Conservation (phyloP, 2,113 vertebrate genomes). For the Oplegnathus fasciatus region DNA sequence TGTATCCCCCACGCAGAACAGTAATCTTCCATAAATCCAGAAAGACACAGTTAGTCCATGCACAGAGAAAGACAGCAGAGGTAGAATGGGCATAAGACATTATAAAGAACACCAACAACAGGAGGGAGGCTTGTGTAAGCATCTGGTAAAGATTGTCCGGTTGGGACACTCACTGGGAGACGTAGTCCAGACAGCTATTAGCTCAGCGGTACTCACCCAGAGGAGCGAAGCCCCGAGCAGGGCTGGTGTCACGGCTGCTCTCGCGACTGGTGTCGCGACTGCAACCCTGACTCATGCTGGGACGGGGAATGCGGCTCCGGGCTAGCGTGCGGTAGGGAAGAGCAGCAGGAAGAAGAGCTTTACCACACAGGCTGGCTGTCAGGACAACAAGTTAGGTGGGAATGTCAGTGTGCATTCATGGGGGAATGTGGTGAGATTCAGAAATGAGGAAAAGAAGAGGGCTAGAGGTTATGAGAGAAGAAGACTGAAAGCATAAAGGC, state of each 20-base stretch:
- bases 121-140: not conserved
- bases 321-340: constrained; percentile 97
- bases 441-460: not conserved
- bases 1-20: not conserved
- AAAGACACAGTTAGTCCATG: constrained; percentile 73
- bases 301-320: constrained; percentile 99
- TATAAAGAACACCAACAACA: not conserved
- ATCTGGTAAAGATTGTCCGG: not conserved
- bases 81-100: constrained; percentile 2
- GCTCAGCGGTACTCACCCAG: constrained; percentile 93
- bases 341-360: constrained; percentile 96
- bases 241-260: constrained; percentile 99
- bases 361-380: constrained; percentile 92
- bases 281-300: constrained; percentile 99
- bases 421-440: constrained; percentile 25
- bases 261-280: constrained; percentile 99
- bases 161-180: constrained; percentile 5
- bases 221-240: constrained; percentile 96
- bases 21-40: not conserved
- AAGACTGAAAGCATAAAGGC: not conserved
- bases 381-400: constrained; percentile 84
- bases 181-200: not conserved
- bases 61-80: constrained; percentile 65
- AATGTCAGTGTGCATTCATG: constrained; percentile 65
- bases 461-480: not conserved